phyloP scores from a whole-genome alignment of 2,888 invertebrate species.

The Yponomeuta plumbellus region DNA sequence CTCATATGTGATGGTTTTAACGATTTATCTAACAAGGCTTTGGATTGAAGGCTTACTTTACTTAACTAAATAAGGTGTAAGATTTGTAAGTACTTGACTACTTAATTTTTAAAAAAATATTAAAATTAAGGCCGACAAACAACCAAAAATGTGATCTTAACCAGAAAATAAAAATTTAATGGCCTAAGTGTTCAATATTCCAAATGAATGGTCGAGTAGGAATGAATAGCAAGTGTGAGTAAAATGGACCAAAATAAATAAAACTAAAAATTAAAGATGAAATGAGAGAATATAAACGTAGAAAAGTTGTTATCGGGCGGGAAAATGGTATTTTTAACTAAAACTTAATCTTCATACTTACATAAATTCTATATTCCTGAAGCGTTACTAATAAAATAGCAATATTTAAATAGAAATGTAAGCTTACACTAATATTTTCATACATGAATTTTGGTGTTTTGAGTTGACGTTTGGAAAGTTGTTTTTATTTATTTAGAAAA shows the following conservation, averaged over 20 bases:
- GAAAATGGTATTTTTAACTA: not conserved
- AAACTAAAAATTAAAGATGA: conserved; percentile 3
- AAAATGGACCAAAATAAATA: conserved; percentile 16
- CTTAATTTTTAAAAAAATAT: too few relatives aligned
- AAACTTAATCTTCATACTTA: not conserved
- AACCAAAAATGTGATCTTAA: not conserved
- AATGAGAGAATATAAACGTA: not conserved
- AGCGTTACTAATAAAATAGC: not conserved
- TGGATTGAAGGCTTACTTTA: not conserved
- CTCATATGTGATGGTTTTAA: not conserved
- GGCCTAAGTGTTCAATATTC: not conserved
- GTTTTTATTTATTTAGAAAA: not conserved
- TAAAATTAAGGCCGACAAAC: too few relatives aligned
- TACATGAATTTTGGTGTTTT: not conserved
- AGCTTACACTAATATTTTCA: conserved; percentile 5
- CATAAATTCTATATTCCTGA: conserved; percentile 9
- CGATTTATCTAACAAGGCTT: not conserved
- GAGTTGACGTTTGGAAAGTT: not conserved
- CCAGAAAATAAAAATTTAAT: not conserved
- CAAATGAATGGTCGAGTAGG: not conserved
- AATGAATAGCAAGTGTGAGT: conserved; percentile 33
- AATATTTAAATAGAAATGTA: conserved; percentile 5
- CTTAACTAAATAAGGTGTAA: too few relatives aligned
- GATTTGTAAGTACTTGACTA: too few relatives aligned
- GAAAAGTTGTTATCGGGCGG: not conserved